Evolutionary conservation across 1,140 invertebrate species (phyloP), one percentile per base, ranked within the genome.

Genomic region (Lasaia peninsularis): DNA sequence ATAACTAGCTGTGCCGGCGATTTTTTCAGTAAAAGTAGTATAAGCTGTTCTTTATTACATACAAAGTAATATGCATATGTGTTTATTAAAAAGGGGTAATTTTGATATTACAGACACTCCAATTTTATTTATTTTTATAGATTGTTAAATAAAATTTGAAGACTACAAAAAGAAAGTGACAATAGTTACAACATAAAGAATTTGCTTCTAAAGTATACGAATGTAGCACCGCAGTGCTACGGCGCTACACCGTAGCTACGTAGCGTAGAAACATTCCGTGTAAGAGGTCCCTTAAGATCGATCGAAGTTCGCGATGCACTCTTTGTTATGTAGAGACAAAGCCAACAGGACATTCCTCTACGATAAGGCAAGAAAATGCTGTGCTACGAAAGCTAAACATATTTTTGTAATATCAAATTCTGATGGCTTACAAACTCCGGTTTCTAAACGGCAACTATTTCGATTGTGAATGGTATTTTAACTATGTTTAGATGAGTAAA

Each of bases 291-390:
- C 73, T 57, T 34, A 72, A 69, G 71, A 67, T 71, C 65, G 40
- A 62, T 49, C 55, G 58, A 58, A 62, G 66, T 63, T 60, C 62
- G 56, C 56, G 53, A 58, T 52, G 58, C 59, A 58, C 56, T 53
- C 65, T 75, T 75, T 71, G 67, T 71, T 62, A 68, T 65, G 62
- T 65, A 71, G 67, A 73, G 64, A 71, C 67, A 65, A 62, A 65
- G 62, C 65, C 60, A 62, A 63, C 37, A 44, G 37, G 37, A 20
- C 16, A 70, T 65, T 71, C 66, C 59, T 63, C 55, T 59, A 32
- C 63, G 68, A 76, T 76, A 76, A 73, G 70, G 65, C 71, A 68
- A 71, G 71, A 71, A 69, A 73, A 70, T 62, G 60, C 37, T 63
- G 53, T 60, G 64, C 37, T 60, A 62, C 40, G 65, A 52, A 65